Evolutionary conservation across 1,140 invertebrate species (phyloP), one percentile per base, ranked within the genome.

Genomic region (Drosophila navojoa): DNA sequence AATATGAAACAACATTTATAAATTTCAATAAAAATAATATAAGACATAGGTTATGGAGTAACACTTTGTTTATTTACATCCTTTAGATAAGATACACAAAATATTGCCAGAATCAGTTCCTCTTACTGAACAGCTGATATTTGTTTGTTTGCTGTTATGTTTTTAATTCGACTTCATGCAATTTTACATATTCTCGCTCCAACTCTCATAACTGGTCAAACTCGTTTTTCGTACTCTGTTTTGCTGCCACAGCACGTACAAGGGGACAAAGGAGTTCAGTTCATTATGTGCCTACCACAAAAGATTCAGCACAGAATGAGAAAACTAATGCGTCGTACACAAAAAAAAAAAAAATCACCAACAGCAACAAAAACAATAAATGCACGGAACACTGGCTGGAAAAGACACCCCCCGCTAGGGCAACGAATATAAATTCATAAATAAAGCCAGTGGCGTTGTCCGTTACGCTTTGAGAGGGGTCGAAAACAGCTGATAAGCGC

Each of bases 161-260:
- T 71, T 66, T 53, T 44, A 27, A 11, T 25, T 2, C 10, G 3
- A 54, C 25, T 3, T 29, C 7, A 45, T 2, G 15, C 16, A 15
- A 55, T 22, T 22, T 38, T 22, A 38, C 19, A 7, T 2, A 11
- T 4, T 29, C 25, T 54, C 42, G 22, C 27, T n/a, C 15, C 22
- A 0, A 4, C 16, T 32, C 19, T 40, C 32, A 45, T 22, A 81
- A 81, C 79, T 73, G 68, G 79, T 81, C 40, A 64, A 71, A 74
- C 79, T 66, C 2, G 79, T 81, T 81, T 76, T 64, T 16, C 13
- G 44, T 40, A 58, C 58, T 68, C 68, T 80, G 68, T 73, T 73
- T 77, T 76, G 58, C 62, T 72, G 16, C 45, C 16, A 38, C 27
- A 0, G 47, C 25, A 4, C 2, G 19, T 22, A n/a, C 10, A 58